Conservation (phyloP, 2,113 vertebrate genomes). For the Nothoprocta perdicaria region DNA sequence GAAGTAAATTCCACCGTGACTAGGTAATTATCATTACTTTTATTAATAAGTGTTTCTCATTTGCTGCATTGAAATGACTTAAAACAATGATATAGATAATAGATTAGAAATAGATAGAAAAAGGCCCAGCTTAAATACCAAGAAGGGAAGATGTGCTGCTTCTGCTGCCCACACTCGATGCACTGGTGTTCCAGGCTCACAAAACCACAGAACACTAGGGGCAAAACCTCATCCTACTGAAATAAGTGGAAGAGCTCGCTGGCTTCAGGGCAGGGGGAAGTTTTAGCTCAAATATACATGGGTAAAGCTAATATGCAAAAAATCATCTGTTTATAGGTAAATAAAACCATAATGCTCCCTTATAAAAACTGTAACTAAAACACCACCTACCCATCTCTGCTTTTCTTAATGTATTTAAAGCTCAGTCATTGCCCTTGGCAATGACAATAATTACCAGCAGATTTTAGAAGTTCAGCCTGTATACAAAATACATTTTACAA, state of each 20-base stretch:
- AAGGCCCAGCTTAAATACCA: not conserved
- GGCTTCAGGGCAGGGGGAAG: rapidly evolving
- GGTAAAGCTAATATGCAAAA: not conserved
- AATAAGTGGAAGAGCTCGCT: not conserved
- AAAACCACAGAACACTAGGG: not conserved
- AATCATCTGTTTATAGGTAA: not conserved
- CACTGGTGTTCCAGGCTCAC: not conserved
- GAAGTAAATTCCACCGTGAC: not conserved
- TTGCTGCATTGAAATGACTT: rapidly evolving
- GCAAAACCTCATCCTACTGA: not conserved
- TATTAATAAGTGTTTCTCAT: not conserved
- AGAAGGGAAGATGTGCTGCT: not conserved
- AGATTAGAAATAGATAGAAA: not conserved
- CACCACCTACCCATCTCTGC: not conserved
- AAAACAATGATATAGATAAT: not conserved
- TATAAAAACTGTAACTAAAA: not conserved
- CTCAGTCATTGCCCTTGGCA: not conserved
- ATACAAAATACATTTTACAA: not conserved
- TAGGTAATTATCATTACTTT: rapidly evolving
- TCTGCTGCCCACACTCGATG: not conserved
- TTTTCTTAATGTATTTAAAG: not conserved
- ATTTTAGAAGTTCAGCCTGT: not conserved
- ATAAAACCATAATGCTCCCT: not conserved
- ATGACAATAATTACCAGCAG: not conserved
- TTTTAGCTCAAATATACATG: not conserved